Base-by-base conservation (phyloP, 2,113 vertebrate species). In the Hemiprocne comata region DNA sequence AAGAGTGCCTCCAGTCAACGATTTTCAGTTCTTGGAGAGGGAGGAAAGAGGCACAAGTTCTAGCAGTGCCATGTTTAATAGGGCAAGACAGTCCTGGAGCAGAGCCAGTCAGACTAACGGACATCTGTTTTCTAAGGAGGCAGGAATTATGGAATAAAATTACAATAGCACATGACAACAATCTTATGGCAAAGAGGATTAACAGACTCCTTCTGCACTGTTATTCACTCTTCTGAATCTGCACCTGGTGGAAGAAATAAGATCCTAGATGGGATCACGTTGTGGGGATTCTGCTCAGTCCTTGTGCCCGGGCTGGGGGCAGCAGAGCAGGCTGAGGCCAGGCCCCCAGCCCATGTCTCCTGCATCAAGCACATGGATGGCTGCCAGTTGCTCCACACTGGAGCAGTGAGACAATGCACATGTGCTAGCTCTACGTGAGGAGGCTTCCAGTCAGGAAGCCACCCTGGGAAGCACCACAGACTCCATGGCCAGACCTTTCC, bases 61-160 rank as follows among this genome's bases (percentile, higher is more conserved):
- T 38, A 71, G 86, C 79, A 90, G 51, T 1, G 7, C 40, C 64
- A 66, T 0, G 20, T 80, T 86, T 93, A 92, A 88, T 0, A 51
- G 61, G 62, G 46, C 79, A 85, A 69, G 62, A 50, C 53, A 67
- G 33, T 36, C 44, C 42, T 93, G 89, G 85, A 90, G 53, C n/a
- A 33, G 66, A 82, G 85, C 73, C 91, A 93, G 15, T 79, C 54
- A 80, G 64, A 23, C 78, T 69, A 78, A 93, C 42, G 58, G 85
- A 92, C 91, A 97, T 93, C 93, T 95, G 94, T 95, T 89, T 94
- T 42, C 85, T 87, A 94, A 89, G 84, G 72, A 87, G 89, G 67
- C 31, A 89, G 92, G 89, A 97, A 93, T 96, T 95, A 94, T 54
- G 72, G 91, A 89, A 94, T 96, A 95, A 92, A 93, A 85, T 85